phyloP scores from a whole-genome alignment of 1,140 invertebrate species.

The Orchestia grillus region DNA sequence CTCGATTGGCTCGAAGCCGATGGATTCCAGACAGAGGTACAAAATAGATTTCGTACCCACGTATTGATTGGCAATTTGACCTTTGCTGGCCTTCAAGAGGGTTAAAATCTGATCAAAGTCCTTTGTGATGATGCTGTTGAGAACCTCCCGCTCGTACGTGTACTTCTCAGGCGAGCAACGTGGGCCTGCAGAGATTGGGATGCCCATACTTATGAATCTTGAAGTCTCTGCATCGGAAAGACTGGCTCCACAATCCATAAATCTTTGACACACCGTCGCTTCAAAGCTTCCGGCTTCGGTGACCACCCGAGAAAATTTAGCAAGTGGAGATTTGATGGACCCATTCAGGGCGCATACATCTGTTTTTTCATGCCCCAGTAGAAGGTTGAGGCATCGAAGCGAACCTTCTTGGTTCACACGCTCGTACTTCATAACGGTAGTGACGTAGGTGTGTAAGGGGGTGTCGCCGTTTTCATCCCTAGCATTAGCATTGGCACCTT shows the following conservation, averaged over 20 bases:
- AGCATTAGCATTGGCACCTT: not conserved
- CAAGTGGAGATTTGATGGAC: not conserved
- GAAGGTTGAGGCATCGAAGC: not conserved
- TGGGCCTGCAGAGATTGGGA: not conserved
- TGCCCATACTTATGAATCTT: not conserved
- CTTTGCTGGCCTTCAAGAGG: not conserved
- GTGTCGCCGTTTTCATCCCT: not conserved
- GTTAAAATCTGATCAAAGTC: not conserved
- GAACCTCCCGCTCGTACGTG: not conserved
- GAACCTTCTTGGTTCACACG: not conserved
- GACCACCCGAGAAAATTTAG: not conserved
- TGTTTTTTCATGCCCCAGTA: not conserved
- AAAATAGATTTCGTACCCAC: conserved; percentile 14
- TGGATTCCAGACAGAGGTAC: not conserved
- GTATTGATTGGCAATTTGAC: not conserved
- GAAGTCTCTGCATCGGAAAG: not conserved
- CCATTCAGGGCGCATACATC: not conserved
- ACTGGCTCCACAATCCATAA: not conserved
- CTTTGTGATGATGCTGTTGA: not conserved
- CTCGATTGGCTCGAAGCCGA: not conserved
- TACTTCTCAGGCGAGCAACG: not conserved
- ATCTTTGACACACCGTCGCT: not conserved
- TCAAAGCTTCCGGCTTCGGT: not conserved
- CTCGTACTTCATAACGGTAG: not conserved
- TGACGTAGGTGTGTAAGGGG: not conserved